Base-by-base conservation (phyloP, 1,140 invertebrate genomes). In the Drosophila saltans region DNA sequence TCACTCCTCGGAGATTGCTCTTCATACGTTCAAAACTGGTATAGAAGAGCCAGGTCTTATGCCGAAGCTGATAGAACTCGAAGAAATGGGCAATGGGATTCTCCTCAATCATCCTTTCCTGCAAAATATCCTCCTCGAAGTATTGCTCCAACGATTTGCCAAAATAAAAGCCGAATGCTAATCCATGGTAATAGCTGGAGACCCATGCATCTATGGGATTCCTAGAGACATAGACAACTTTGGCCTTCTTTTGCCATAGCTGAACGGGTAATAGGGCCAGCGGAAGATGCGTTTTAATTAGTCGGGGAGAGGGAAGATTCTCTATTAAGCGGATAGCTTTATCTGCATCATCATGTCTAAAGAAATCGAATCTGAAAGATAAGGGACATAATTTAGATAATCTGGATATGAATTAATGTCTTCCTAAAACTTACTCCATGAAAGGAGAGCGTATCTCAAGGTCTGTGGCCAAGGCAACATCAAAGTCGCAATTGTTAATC, bases 171-270 rank as follows among this genome's bases (percentile, higher is more conserved):
- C 45, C 45, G 21, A 30, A 57, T 2, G 30, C 30, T 3, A 57
- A 5, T 16, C 30, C 95, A 68, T 97, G 95, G 92, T 97, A 95
- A 86, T 95, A 98, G 78, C 94, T 96, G 0, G 97, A 97, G 0
- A 97, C 96, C 16, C 94, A 95, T 0, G 96, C 95, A 91, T 98
- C 97, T 88, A 97, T 96, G 0, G 97, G 97, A 92, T 97, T 97
- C 55, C 97, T 93, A 7, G 95, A 95, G 0, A 97, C 94, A 82
- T 97, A 97, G 6, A 97, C 60, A 0, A 96, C 93, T 96, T 98
- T 93, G 0, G 91, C 91, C 7, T 91, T 90, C 28, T 90, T 75
- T 7, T 90, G 78, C 72, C 92, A 91, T 5, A 94, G 74, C 61
- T 94, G 91, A 2, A 91, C 82, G 0, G 95, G 95, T 1, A 96